Base-by-base conservation (phyloP, 2,797 vertebrate species). In the Mastacembelus armatus region DNA sequence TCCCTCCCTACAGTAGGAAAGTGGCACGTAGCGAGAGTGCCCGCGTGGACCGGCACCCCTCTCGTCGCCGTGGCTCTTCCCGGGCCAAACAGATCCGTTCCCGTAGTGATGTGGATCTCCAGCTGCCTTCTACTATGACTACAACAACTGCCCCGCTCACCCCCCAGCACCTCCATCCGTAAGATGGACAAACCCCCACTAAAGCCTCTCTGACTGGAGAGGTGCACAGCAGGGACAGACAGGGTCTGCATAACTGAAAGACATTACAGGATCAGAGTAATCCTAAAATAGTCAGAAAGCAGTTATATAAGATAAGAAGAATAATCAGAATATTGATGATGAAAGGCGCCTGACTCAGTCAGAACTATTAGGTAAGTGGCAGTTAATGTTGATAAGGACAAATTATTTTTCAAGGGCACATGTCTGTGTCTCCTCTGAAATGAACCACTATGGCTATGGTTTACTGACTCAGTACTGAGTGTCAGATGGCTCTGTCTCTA, bases 91-190 rank as follows among this genome's bases (percentile, higher is more conserved):
- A 96, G 92, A 95, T 92, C 4, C 94, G 96, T 65, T 97, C 96
- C 88, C 94, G 96, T 88, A 98, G 96, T 14, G 96, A 97, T 39
- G 96, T 98, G 93, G 96, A 98, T 91, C 94, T 96, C 77, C 95
- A 96, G 92, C 94, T 66, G 80, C 95, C 56, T 21, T 88, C 92
- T 19, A 62, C 88, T 77, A 80, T 68, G 19, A 77, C 93, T 59
- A 84, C 92, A 84, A 68, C 93, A 73, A 85, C 91, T 70, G 21
- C 74, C 81, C 84, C 85, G 51, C 88, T 92, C 87, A 85, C 77
- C 66, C 88, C 90, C 79, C 88, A 87, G 61, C 84, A 85, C 77
- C 68, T 78, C 80, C 83, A 78, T 89, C 83, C 78, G 92, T 94
- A 94, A 94, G 93, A 86, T 87, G 84, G 91, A 80, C 77, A 84